phyloP scores from a whole-genome alignment of 1,140 invertebrate species.

The Drosophila nikananu region DNA sequence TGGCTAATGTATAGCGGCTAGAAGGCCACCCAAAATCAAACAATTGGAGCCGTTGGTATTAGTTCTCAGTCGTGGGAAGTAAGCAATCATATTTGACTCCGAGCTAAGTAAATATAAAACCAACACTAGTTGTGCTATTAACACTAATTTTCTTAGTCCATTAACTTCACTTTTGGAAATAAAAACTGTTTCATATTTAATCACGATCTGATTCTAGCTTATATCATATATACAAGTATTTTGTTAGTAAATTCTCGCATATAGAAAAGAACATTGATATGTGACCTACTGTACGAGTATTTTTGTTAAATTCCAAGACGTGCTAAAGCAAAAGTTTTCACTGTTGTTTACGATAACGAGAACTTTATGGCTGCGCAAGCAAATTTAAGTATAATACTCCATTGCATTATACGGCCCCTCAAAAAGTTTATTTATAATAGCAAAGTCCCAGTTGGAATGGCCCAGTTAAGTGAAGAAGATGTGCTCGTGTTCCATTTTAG shows the following conservation, averaged over 20 bases:
- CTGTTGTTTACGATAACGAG: neutral
- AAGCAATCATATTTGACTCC: slow-evolving; percentile 5
- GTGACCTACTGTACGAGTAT: neutral
- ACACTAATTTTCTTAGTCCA: neutral
- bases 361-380: neutral
- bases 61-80: slow-evolving; percentile 10
- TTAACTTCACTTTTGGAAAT: neutral
- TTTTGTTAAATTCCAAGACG: slow-evolving; percentile 20
- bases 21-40: slow-evolving; percentile 44
- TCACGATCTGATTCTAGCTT: too few species aligned
- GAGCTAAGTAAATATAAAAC: neutral
- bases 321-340: slow-evolving; percentile 2
- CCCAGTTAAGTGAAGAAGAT: neutral
- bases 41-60: slow-evolving; percentile 4
- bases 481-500: neutral
- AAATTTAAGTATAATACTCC: neutral
- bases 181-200: neutral
- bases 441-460: neutral
- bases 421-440: neutral
- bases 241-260: too few species aligned
- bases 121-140: neutral
- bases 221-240: too few species aligned
- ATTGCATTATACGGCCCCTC: neutral
- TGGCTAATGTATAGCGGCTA: slow-evolving; percentile 13
- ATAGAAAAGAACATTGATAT: neutral